Conservation (phyloP, 2,113 vertebrate genomes). For the Atlantisia rogersi region DNA sequence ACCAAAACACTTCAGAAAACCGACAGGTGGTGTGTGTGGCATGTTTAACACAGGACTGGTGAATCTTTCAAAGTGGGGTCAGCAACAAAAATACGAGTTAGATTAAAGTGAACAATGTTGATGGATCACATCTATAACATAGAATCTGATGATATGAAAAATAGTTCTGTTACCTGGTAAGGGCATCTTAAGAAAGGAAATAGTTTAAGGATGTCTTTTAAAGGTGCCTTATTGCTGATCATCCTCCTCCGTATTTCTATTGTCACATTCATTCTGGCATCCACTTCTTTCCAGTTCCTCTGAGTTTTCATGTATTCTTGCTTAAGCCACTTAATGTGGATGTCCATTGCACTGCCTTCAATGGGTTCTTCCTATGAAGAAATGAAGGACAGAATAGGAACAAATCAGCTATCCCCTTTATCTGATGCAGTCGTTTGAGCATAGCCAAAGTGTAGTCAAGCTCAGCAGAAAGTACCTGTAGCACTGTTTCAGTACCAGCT, state of each 20-base stretch:
- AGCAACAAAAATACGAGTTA: neutral
- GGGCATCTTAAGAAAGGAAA: constrained; percentile 78
- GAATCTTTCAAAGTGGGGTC: neutral
- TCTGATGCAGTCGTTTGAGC: neutral
- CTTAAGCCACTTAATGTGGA: constrained; percentile 68
- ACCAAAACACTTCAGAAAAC: neutral
- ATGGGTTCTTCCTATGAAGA: constrained; percentile 57
- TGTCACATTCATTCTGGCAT: constrained; percentile 70
- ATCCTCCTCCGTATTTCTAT: constrained; percentile 71
- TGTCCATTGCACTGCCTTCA: constrained; percentile 5
- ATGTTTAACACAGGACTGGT: neutral
- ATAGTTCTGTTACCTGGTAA: constrained; percentile 61
- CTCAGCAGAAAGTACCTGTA: neutral
- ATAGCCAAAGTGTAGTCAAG: neutral
- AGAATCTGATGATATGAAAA: neutral
- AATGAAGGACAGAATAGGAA: neutral
- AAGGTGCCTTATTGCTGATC: constrained; percentile 48
- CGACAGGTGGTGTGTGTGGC: neutral
- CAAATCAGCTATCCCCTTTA: neutral
- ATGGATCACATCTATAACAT: neutral
- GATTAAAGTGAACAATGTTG: neutral
- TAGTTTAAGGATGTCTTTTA: constrained; percentile 68
- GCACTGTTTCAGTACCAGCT: neutral
- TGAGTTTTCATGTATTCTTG: constrained; percentile 71
- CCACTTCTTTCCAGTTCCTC: constrained; percentile 74